phyloP scores from a whole-genome alignment of 2,888 invertebrate species.

The Monoplex corrugatus region DNA sequence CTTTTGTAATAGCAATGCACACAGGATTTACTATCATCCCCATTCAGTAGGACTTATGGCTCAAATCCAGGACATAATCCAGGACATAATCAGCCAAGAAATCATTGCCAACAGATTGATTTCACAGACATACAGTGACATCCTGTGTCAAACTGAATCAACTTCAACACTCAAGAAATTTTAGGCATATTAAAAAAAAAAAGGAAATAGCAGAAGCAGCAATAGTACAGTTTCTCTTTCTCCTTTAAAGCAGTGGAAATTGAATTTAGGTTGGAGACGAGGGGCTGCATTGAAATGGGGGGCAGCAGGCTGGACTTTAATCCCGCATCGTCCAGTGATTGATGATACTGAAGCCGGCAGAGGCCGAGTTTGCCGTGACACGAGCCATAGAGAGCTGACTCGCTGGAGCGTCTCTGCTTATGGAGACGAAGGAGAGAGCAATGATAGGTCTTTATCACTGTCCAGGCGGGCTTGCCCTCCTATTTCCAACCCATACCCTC shows the following conservation, averaged over 20 bases:
- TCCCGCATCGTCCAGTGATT: constrained; percentile 35
- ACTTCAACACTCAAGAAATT: too few species aligned
- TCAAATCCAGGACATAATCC: too few species aligned
- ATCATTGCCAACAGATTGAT: too few species aligned
- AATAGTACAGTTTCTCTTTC: too few species aligned
- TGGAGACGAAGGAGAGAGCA: constrained; percentile 32
- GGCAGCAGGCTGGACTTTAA: background rate
- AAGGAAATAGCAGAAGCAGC: too few species aligned
- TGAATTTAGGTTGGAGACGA: constrained; percentile 31
- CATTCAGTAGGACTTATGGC: too few species aligned
- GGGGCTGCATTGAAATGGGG: constrained; percentile 27
- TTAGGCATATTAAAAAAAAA: too few species aligned
- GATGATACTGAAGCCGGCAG: background rate
- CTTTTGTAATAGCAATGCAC: too few species aligned
- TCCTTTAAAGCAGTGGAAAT: constrained; percentile 23
- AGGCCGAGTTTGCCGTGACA: constrained; percentile 1
- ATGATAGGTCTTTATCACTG: constrained; percentile 44
- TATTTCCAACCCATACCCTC: background rate
- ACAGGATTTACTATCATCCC: too few species aligned
- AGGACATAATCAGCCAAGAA: too few species aligned
- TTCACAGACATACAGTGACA: too few species aligned
- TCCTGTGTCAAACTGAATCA: too few species aligned
- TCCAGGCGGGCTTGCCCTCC: background rate
- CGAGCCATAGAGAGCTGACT: constrained; percentile 17
- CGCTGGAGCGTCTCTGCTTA: constrained; percentile 11